These are phyloP conservation scores for Drosophila testacea DNA, from an alignment of 2,888 invertebrate genomes.

Conservation along the genomic window DNA sequence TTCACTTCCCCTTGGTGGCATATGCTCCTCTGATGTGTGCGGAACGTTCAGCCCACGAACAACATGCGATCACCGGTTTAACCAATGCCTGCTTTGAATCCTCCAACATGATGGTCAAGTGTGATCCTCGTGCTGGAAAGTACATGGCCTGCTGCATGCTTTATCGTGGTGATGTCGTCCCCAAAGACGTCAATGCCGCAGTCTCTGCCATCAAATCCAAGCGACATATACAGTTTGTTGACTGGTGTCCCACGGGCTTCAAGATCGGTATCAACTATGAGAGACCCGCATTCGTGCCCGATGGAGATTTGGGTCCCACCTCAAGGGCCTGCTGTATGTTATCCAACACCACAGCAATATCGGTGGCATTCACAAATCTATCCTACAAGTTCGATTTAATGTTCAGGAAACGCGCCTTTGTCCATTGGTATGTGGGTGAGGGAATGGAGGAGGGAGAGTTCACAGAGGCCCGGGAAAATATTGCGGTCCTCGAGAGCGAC, in stretches of 20 bases:
- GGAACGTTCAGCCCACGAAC: slow-evolving; percentile 78
- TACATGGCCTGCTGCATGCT: slow-evolving; percentile 96
- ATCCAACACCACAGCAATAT: slow-evolving; percentile 96
- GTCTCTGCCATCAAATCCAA: slow-evolving; percentile 92
- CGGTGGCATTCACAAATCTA: slow-evolving; percentile 94
- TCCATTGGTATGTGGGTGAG: slow-evolving; percentile 92
- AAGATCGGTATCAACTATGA: slow-evolving; percentile 95
- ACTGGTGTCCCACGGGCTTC: slow-evolving; percentile 97
- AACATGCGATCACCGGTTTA: slow-evolving; percentile 88
- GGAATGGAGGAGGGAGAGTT: slow-evolving; percentile 85
- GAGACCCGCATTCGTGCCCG: slow-evolving; percentile 91
- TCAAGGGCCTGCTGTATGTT: slow-evolving; percentile 95
- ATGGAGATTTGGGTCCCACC: slow-evolving; percentile 92
- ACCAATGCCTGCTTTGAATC: slow-evolving; percentile 96
- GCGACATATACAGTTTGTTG: slow-evolving; percentile 94
- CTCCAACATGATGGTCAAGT: slow-evolving; percentile 94
- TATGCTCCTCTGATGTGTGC: slow-evolving; percentile 83
- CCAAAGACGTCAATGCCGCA: slow-evolving; percentile 94
- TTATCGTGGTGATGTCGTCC: slow-evolving; percentile 95
- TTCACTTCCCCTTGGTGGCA: slow-evolving; percentile 87
- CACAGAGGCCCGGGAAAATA: slow-evolving; percentile 84
- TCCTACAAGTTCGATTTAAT: slow-evolving; percentile 97
- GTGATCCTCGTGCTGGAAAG: slow-evolving; percentile 92
- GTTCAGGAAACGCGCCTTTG: slow-evolving; percentile 89
- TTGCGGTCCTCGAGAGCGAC: slow-evolving; percentile 83